These are phyloP conservation scores for Stegana nigrithorax DNA, from an alignment of 2,888 invertebrate genomes.

Conservation along the genomic window DNA sequence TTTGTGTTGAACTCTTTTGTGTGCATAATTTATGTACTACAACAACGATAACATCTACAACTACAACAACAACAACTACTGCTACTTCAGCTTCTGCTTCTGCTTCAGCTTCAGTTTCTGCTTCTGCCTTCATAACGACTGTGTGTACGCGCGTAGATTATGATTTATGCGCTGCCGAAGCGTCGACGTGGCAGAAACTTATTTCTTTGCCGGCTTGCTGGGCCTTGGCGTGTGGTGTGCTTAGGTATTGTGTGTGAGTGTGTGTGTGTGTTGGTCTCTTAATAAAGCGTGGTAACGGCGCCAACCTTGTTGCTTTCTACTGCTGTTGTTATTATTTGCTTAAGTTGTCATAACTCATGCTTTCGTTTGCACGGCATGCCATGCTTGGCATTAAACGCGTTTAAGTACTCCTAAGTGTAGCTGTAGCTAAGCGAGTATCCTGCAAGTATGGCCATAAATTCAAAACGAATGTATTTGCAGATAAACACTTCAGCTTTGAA, in stretches of 20 bases:
- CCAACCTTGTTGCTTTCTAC: conserved; percentile 10
- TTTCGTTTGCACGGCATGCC: conserved; percentile 9
- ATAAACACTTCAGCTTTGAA: no score
- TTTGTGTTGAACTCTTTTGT: conserved; percentile 52
- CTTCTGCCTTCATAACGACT: no score
- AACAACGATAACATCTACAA: no score
- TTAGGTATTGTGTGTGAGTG: no score
- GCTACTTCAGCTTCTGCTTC: no score
- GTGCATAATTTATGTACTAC: conserved; percentile 61
- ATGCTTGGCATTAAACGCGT: conserved; percentile 35
- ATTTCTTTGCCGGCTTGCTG: conserved; percentile 34
- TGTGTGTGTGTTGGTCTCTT: no score
- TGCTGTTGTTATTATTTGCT: conserved; percentile 11
- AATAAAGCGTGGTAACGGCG: conserved; percentile 3
- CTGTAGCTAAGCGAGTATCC: no score
- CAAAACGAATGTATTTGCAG: background rate
- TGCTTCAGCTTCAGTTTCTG: background rate
- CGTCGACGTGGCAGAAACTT: conserved; percentile 27
- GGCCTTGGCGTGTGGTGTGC: no score
- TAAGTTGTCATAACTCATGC: conserved; percentile 18
- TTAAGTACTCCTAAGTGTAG: conserved; percentile 48
- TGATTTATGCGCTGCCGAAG: conserved; percentile 47
- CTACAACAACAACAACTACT: no score
- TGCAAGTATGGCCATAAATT: no score
- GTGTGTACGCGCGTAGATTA: conserved; percentile 48